These are phyloP conservation scores for Palythoa caribaeorum DNA, from an alignment of 92 coral and sea anemone species.

Conservation along the genomic window DNA sequence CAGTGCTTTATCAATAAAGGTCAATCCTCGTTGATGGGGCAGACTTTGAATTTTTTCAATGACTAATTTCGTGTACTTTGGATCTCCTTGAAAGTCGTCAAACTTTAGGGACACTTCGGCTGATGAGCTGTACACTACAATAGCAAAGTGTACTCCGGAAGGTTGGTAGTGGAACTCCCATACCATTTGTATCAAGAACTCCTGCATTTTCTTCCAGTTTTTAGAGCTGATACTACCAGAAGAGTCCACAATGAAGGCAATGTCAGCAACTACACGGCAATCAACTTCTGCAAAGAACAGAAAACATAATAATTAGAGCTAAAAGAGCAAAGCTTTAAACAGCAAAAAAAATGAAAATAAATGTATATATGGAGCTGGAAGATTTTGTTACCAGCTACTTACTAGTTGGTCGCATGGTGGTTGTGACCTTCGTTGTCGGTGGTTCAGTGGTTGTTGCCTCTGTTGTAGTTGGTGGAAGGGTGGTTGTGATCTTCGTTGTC, in stretches of 20 bases:
- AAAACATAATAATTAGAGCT: not conserved
- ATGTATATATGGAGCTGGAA: too few relatives aligned
- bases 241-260: conserved; percentile 37
- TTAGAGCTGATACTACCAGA: conserved; percentile 14
- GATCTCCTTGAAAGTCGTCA: not conserved
- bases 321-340: not conserved
- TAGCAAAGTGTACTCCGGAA: conserved; percentile 3
- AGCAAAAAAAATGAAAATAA: not conserved
- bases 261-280: conserved; percentile 1
- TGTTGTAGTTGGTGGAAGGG: too few relatives aligned
- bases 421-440: too few relatives aligned
- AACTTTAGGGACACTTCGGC: not conserved
- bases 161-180: not conserved
- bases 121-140: not conserved
- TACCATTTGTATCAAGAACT: not conserved
- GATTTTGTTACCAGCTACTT: too few relatives aligned
- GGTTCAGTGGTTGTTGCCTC: too few relatives aligned
- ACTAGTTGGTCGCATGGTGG: too few relatives aligned
- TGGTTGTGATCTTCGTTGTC: too few relatives aligned
- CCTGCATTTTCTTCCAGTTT: conserved; percentile 15
- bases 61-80: not conserved
- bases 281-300: not conserved
- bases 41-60: not conserved
- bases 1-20: conserved; percentile 28
- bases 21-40: not conserved